These are phyloP conservation scores for Brachionus manjavacas DNA, from an alignment of 1,140 invertebrate genomes.

Conservation along the genomic window DNA sequence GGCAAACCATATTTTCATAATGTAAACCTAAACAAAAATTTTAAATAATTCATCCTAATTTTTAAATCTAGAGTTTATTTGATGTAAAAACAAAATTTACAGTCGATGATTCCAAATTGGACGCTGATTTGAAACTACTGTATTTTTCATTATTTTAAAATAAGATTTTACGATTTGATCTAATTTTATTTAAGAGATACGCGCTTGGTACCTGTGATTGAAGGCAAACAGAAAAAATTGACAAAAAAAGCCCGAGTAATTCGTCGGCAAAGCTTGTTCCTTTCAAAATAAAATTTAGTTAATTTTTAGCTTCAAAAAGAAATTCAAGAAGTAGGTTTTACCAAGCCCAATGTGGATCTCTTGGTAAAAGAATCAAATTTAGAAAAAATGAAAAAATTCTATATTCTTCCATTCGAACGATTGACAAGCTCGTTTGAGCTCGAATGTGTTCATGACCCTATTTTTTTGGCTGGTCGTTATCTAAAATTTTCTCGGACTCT, in stretches of 20 bases:
- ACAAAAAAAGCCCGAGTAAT: background rate
- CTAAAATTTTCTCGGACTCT: slow-evolving; percentile 77
- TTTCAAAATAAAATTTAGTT: background rate
- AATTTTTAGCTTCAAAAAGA: slow-evolving; percentile 32
- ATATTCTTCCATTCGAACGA: slow-evolving; percentile 1
- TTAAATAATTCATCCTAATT: background rate
- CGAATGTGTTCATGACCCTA: slow-evolving; percentile 34
- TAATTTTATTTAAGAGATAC: background rate
- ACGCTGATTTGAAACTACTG: background rate
- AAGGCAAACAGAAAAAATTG: slow-evolving; percentile 20
- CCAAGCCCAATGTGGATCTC: slow-evolving; percentile 4
- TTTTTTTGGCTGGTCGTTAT: slow-evolving; percentile 63
- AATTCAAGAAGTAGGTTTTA: slow-evolving; percentile 32
- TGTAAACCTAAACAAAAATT: background rate
- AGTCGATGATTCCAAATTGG: background rate
- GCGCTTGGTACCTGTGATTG: background rate
- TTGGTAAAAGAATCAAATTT: slow-evolving; percentile 1
- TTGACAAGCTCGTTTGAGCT: background rate
- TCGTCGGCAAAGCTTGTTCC: background rate
- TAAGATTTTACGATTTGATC: background rate
- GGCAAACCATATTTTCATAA: slow-evolving; percentile 30
- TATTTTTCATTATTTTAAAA: background rate
- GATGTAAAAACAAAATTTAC: slow-evolving; percentile 41
- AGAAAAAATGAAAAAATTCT: slow-evolving; percentile 33
- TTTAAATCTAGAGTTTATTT: slow-evolving; percentile 17